These are phyloP conservation scores for Pomatorhinus ruficollis DNA, from an alignment of 2,113 vertebrate genomes.

Conservation along the genomic window DNA sequence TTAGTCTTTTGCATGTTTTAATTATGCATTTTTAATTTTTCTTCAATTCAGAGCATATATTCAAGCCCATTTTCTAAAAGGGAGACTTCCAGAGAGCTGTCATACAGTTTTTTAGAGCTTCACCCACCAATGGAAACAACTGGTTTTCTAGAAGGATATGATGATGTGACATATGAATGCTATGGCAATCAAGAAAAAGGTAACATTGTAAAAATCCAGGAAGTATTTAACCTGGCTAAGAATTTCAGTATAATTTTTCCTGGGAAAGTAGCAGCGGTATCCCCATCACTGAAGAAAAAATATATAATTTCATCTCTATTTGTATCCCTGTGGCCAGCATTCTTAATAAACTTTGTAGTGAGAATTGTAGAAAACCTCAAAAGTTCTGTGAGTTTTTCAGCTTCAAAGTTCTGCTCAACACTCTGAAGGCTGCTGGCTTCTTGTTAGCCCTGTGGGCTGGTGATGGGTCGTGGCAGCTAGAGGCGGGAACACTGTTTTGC, in stretches of 20 bases:
- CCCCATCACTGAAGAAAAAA: background rate
- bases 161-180: background rate
- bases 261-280: background rate
- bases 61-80: background rate
- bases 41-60: background rate
- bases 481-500: background rate
- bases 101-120: background rate
- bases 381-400: background rate
- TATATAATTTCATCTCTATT: background rate
- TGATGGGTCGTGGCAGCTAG: background rate
- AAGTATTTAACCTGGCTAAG: background rate
- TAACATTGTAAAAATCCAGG: background rate
- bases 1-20: background rate
- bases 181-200: slow-evolving; percentile 44
- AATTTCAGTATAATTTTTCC: background rate
- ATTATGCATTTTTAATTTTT: background rate
- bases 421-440: background rate
- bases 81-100: background rate
- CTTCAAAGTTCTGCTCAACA: background rate
- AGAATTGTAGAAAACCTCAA: background rate
- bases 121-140: background rate
- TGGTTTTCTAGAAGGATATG: slow-evolving; percentile 5
- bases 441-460: background rate
- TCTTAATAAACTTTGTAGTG: background rate
- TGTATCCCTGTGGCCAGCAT: background rate